Evolutionary conservation across 64 coral and sea anemone genomes (phyloP), one percentile per base, ranked within the genome.

Genomic region (Actinia tenebrosa): DNA sequence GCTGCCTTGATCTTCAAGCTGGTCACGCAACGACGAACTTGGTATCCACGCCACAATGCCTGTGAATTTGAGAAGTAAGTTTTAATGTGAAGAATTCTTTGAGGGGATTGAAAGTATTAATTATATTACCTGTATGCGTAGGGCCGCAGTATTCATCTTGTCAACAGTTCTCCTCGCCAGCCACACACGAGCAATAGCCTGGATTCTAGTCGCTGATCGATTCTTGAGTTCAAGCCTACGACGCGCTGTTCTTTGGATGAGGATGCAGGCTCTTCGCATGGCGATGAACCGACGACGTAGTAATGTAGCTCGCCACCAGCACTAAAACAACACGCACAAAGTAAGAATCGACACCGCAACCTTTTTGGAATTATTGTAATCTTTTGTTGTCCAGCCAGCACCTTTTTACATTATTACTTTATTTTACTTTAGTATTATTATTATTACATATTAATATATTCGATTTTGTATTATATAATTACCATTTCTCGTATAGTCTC

Each of bases 31-130:
- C 77, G 78, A 53, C 97, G 88, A 30, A 99, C 91, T 87, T 82
- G 88, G 60, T 95, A 95, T 43, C 97, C 97, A 3, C 88, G 93
- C 93, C 93, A 99, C 5, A 88, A 42, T 22, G 90, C 77, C 97
- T 99, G 82, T 54, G 44, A 45, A 50, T 42, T 13, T 10, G 25
- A 42, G 5, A 3, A 30, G n/a, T 75, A 75, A 75, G 14, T 75
- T 27, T 15, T 9, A 22, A 50, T 50, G 0, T 50, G 7, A 50
- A 50, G 47, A 50, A 4, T 50, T 50, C 0, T 50, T 50, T 50
- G 47, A 50, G 47, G 47, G 0, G 2, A 50, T 50, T 3, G 3
- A 4, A 50, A 50, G 2, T 50, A 4, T 4, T 50, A 5, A 50
- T 50, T 50, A 0, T 50, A 50, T 45, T 7, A 98, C 96, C 93